Evolutionary conservation across 2,113 vertebrate species (phyloP).

Genomic region (Stomatorhinus ivindoensis): DNA sequence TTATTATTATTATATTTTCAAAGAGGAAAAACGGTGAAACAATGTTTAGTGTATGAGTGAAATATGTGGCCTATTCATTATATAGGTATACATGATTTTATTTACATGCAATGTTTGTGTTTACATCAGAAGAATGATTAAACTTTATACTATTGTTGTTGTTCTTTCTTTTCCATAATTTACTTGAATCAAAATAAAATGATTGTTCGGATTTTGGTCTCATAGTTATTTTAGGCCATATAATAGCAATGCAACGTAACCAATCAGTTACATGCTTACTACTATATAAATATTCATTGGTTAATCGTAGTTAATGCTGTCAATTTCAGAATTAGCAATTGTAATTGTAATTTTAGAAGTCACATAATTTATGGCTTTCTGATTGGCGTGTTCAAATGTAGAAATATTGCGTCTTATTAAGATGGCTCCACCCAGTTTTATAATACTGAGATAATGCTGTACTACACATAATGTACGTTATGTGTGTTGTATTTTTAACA

Average conservation of each 20-base stretch:
- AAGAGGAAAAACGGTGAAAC: not conserved
- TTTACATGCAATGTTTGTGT: not conserved
- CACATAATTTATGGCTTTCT: not conserved
- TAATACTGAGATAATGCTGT: not conserved
- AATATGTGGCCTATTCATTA: not conserved
- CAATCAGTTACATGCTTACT: not conserved
- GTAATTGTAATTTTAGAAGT: not conserved
- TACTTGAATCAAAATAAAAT: not conserved
- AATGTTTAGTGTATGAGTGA: not conserved
- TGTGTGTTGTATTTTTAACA: not conserved
- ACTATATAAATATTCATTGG: not conserved
- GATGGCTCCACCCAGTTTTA: not conserved
- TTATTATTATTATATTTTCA: not conserved
- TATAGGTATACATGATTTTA: not conserved
- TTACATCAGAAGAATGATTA: not conserved
- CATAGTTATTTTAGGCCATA: not conserved
- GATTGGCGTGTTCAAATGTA: not conserved
- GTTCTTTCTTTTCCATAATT: not conserved
- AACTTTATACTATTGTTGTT: not conserved
- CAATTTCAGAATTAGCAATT: not conserved
- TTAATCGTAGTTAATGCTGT: not conserved
- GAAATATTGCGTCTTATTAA: not conserved
- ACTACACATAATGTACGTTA: not conserved
- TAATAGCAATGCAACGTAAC: not conserved
- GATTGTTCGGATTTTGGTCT: not conserved